A percentile compares a stretch with the other conserved stretches of the same genome.
phyloP scores from a whole-genome alignment of 2,888 invertebrate species.

The Trichogramma dendrolimi region DNA sequence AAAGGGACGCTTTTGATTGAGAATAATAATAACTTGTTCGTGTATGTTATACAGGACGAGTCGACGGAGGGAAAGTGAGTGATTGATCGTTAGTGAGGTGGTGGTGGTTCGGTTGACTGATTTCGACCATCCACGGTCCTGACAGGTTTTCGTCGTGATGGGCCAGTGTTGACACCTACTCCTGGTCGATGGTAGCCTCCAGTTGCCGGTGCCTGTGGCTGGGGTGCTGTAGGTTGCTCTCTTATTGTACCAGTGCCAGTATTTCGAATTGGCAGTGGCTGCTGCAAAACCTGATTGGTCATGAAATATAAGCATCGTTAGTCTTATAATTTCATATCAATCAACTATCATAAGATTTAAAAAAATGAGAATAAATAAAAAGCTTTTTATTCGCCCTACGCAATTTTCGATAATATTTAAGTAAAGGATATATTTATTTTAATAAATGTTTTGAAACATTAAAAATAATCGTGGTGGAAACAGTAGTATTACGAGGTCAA shows the following conservation, averaged over 20 bases:
- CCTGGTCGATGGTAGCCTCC: constrained; percentile 48
- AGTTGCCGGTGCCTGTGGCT: constrained; percentile 31
- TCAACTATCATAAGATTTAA: constrained; percentile 5
- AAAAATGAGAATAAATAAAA: constrained; percentile 1
- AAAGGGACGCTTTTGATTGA: too few relatives aligned
- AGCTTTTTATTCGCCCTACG: too few relatives aligned
- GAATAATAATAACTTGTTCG: too few relatives aligned
- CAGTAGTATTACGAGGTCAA: too few relatives aligned
- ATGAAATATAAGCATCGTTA: too few relatives aligned
- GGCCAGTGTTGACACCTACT: constrained; percentile 47
- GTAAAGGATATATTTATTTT: too few relatives aligned
- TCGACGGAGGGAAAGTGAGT: constrained; percentile 22
- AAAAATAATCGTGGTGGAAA: too few relatives aligned
- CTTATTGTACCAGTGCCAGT: constrained; percentile 50
- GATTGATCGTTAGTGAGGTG: constrained; percentile 51
- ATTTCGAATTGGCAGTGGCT: constrained; percentile 49
- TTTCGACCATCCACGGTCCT: constrained; percentile 53
- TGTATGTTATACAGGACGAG: neutral
- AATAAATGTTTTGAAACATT: too few relatives aligned
- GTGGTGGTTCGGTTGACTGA: constrained; percentile 54
- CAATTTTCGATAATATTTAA: too few relatives aligned
- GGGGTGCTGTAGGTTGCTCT: constrained; percentile 47
- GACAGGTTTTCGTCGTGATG: constrained; percentile 53
- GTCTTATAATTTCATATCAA: constrained; percentile 1
- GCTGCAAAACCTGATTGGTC: constrained; percentile 44